Conservation (phyloP, 2,888 invertebrate species). For the Nudaria mundana region DNA sequence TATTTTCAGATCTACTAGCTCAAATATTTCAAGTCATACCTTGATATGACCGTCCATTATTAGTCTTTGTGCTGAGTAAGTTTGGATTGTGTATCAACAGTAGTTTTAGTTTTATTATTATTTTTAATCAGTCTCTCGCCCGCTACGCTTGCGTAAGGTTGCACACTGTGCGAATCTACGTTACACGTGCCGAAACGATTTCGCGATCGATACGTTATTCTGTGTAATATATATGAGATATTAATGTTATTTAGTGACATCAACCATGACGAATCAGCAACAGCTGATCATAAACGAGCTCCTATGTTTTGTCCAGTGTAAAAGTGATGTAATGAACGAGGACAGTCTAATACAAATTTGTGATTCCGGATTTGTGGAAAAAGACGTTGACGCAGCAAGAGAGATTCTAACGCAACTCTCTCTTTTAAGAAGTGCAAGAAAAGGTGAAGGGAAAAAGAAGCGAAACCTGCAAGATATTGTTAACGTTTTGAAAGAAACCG, state of each 20-base stretch:
- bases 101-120: too few relatives aligned
- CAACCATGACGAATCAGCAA: background rate
- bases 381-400: background rate
- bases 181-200: too few relatives aligned
- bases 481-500: constrained; percentile 13
- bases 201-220: too few relatives aligned
- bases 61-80: too few relatives aligned
- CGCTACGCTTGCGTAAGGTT: too few relatives aligned
- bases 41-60: too few relatives aligned
- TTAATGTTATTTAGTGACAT: background rate
- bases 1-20: too few relatives aligned
- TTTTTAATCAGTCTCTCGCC: too few relatives aligned
- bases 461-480: constrained; percentile 11
- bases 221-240: background rate
- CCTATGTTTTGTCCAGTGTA: constrained; percentile 7
- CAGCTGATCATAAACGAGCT: constrained; percentile 3
- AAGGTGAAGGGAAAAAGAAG: constrained; percentile 9
- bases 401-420: background rate
- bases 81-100: too few relatives aligned
- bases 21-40: too few relatives aligned
- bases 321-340: constrained; percentile 8
- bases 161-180: too few relatives aligned
- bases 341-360: constrained; percentile 5
- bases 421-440: background rate
- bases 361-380: background rate